Evolutionary conservation across 2,888 invertebrate genomes (phyloP).

Genomic region (Cerastis leucographa): DNA sequence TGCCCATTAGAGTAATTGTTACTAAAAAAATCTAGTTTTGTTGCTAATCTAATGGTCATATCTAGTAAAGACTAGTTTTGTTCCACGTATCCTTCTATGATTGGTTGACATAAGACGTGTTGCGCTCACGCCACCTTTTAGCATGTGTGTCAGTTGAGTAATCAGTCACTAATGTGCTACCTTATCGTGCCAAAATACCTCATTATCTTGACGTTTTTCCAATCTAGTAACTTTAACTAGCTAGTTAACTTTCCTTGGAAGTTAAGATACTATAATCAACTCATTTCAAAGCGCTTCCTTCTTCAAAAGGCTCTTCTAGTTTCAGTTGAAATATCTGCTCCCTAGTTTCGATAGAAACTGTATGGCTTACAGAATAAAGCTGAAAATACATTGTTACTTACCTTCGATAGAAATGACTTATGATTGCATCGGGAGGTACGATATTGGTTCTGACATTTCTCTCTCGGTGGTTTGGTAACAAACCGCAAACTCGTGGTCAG

Average conservation of each 20-base stretch:
- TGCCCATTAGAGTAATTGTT: not conserved
- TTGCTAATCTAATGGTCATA: not conserved
- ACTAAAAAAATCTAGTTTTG: too few relatives aligned
- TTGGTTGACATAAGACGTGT: slow-evolving; percentile 48
- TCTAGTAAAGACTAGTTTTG: slow-evolving; percentile 20
- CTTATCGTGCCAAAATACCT: slow-evolving; percentile 19
- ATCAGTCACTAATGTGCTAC: slow-evolving; percentile 39
- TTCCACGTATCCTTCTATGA: slow-evolving; percentile 44
- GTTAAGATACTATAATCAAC: not conserved
- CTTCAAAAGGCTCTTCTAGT: not conserved
- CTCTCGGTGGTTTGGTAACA: slow-evolving; percentile 4
- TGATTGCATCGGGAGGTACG: slow-evolving; percentile 19
- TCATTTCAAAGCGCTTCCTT: slow-evolving; percentile 3
- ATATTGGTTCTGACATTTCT: slow-evolving; percentile 17
- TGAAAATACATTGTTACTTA: not conserved
- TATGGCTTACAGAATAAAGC: not conserved
- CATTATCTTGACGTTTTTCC: slow-evolving; percentile 3
- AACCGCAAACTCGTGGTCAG: slow-evolving; percentile 16
- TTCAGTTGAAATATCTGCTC: not conserved
- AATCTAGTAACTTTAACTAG: too few relatives aligned
- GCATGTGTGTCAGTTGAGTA: slow-evolving; percentile 35
- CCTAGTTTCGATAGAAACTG: not conserved
- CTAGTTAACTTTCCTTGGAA: slow-evolving; percentile 2
- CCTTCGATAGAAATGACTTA: not conserved
- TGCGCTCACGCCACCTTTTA: slow-evolving; percentile 49